Conservation (phyloP, 2,113 vertebrate species). For the Entelurus aequoreus region DNA sequence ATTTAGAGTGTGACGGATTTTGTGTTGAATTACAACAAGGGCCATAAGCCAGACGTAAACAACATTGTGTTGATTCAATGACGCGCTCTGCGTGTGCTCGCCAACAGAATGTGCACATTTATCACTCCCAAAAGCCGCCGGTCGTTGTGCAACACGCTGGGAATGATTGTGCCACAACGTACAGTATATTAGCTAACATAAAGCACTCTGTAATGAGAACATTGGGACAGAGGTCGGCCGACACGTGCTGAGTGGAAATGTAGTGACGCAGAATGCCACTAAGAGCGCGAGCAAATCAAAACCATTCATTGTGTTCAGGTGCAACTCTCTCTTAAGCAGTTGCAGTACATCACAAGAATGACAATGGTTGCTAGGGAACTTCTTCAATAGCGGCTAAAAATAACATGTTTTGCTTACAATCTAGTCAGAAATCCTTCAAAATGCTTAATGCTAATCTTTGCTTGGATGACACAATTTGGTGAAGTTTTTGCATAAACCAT, state of each 20-base stretch:
- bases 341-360: background rate
- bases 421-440: no score
- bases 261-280: slow-evolving; percentile 2
- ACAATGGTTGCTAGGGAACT: no score
- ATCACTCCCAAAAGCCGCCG: slow-evolving; percentile 34
- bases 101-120: slow-evolving; percentile 15
- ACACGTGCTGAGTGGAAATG: background rate
- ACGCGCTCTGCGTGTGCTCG: slow-evolving; percentile 1
- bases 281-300: background rate
- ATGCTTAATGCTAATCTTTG: no score
- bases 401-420: no score
- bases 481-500: no score
- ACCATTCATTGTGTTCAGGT: background rate
- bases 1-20: slow-evolving; percentile 55
- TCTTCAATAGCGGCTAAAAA: background rate
- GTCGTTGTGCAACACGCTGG: slow-evolving; percentile 16
- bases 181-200: slow-evolving; percentile 10
- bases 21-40: slow-evolving; percentile 47
- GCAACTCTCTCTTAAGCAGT: background rate
- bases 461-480: no score
- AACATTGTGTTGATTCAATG: slow-evolving; percentile 36
- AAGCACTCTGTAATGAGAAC: slow-evolving; percentile 1
- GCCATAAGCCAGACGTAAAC: slow-evolving; percentile 49
- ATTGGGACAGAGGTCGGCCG: background rate
- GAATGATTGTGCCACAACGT: slow-evolving; percentile 11